Percentiles rank a stretch among this genome's conserved stretches.
Conservation (phyloP, 2,113 vertebrate species). For the Mobula birostris region DNA sequence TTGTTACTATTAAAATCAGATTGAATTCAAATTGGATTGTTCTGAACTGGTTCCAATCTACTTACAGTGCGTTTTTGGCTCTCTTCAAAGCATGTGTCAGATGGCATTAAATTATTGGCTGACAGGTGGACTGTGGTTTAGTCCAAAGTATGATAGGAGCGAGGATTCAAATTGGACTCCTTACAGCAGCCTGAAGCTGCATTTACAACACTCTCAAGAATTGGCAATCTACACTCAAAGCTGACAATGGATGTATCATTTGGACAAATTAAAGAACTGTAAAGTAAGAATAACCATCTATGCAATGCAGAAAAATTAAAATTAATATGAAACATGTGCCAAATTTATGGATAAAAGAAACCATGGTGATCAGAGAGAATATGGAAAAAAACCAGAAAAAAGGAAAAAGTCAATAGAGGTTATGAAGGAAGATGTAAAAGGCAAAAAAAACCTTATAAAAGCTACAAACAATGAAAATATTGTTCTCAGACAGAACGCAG, state of each 20-base stretch:
- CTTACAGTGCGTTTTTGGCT: background rate
- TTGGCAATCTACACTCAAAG: background rate
- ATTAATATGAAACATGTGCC: background rate
- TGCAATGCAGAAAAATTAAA: background rate
- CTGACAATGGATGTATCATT: background rate
- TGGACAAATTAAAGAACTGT: conserved; percentile 7
- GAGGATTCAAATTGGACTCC: conserved; percentile 19
- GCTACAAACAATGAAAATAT: too few species aligned
- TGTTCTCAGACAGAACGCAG: too few species aligned
- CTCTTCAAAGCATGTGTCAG: conserved; percentile 9
- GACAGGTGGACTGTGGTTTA: conserved; percentile 7
- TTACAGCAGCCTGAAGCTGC: background rate
- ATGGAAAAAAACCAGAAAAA: background rate
- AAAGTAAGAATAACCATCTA: background rate
- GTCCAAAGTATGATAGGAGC: background rate
- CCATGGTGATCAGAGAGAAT: background rate
- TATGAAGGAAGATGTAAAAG: background rate
- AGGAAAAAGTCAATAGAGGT: background rate
- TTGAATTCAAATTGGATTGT: conserved; percentile 24
- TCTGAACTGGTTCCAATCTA: background rate
- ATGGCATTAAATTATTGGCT: background rate
- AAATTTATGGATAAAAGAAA: background rate
- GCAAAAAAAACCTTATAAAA: too few species aligned
- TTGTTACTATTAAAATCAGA: conserved; percentile 9
- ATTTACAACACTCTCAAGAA: background rate